Evolutionary conservation across 2,797 vertebrate genomes (phyloP).

Genomic region (Sebastes iracundus): DNA sequence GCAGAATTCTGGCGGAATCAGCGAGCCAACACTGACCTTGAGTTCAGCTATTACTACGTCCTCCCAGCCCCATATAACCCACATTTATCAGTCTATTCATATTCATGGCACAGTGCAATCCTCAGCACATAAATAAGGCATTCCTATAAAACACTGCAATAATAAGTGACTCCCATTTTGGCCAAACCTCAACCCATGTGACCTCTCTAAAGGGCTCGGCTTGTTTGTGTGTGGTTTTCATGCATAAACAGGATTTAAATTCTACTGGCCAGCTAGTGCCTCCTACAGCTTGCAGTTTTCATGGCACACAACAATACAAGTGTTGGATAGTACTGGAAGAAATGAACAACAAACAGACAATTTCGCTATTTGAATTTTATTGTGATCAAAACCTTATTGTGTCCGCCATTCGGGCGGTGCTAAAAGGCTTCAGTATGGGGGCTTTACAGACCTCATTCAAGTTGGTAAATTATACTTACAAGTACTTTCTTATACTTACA

Average conservation of each 20-base stretch:
- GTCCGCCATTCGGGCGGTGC: neutral
- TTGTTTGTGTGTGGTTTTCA: constrained; percentile 29
- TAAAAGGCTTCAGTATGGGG: neutral
- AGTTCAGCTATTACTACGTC: constrained; percentile 50
- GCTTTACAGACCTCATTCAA: neutral
- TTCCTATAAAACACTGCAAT: constrained; percentile 63
- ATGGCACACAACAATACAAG: neutral
- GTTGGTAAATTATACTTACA: neutral
- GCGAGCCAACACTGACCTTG: constrained; percentile 42
- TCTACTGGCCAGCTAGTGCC: neutral
- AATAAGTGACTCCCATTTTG: constrained; percentile 56
- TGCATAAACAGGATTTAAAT: constrained; percentile 4
- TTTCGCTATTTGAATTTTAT: neutral
- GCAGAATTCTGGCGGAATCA: constrained; percentile 19
- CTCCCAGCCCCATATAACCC: constrained; percentile 38
- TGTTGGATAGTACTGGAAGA: neutral
- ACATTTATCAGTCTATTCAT: constrained; percentile 56
- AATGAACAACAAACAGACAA: accelerated
- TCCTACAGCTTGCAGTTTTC: neutral
- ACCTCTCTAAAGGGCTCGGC: constrained; percentile 38
- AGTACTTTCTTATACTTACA: neutral
- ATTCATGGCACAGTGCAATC: constrained; percentile 64
- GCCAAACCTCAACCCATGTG: constrained; percentile 39
- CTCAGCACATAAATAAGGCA: constrained; percentile 69
- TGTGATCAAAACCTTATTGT: neutral